Conservation (phyloP, 2,888 invertebrate species). For the Phlogophora meticulosa region DNA sequence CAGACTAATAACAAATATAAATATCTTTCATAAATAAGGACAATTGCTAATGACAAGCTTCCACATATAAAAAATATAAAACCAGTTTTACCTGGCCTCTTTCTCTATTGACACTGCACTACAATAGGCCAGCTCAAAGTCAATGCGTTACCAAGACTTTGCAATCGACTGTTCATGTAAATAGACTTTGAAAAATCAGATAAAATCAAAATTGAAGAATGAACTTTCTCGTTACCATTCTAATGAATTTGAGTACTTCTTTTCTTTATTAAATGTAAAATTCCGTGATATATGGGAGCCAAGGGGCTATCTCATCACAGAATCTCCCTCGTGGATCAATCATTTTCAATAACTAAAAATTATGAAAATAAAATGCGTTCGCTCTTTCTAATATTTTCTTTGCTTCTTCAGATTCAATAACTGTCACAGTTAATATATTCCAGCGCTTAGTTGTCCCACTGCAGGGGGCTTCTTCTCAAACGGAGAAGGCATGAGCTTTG, state of each 20-base stretch:
- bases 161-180: too few species aligned
- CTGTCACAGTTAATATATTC: conserved; percentile 42
- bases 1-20: too few species aligned
- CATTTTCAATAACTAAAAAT: conserved; percentile 62
- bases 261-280: conserved; percentile 33
- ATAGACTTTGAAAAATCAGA: too few species aligned
- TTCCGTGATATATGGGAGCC: conserved; percentile 49
- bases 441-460: conserved; percentile 43
- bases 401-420: conserved; percentile 37
- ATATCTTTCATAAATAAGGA: too few species aligned
- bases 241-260: conserved; percentile 25
- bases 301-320: conserved; percentile 52
- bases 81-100: too few species aligned
- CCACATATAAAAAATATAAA: too few species aligned
- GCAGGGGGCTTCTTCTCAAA: too few species aligned
- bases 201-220: conserved; percentile 25
- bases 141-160: too few species aligned
- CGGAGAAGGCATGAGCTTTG: too few species aligned
- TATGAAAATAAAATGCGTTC: conserved; percentile 44
- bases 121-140: too few species aligned
- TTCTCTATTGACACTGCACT: too few species aligned
- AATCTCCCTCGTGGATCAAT: conserved; percentile 57
- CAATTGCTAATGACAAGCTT: too few species aligned
- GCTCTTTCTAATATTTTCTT: conserved; percentile 19
- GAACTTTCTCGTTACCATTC: not conserved